Conservation (phyloP, 2,113 vertebrate species). For the Triplophysa tibetana region DNA sequence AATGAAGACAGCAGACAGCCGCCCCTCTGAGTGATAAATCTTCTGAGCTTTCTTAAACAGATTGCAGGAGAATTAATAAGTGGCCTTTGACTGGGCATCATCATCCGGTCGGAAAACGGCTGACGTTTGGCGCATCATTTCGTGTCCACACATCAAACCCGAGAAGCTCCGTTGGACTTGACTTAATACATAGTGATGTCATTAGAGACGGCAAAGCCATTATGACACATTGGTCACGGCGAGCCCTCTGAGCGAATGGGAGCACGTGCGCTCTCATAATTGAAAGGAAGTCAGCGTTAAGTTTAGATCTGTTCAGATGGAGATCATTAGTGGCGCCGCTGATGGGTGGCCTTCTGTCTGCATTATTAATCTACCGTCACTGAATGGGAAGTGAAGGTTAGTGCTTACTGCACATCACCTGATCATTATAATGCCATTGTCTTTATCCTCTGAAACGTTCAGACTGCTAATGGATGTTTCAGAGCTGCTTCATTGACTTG, state of each 20-base stretch:
- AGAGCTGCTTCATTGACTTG: not conserved
- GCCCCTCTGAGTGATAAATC: not conserved
- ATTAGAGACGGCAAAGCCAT: constrained; percentile 12
- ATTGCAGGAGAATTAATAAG: not conserved
- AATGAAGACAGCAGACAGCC: not conserved
- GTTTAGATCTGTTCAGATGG: constrained; percentile 18
- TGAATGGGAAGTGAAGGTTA: not conserved
- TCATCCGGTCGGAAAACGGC: not conserved
- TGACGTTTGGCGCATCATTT: not conserved
- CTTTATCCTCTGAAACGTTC: not conserved
- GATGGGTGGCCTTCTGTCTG: constrained; percentile 29
- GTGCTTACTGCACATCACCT: not conserved
- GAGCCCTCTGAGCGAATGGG: not conserved
- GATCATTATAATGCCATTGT: constrained; percentile 13
- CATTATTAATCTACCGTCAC: constrained; percentile 40
- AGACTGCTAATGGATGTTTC: not conserved
- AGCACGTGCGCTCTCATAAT: not conserved
- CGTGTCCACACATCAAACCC: not conserved
- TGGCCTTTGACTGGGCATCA: not conserved
- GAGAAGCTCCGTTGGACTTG: not conserved
- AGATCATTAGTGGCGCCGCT: constrained; percentile 22
- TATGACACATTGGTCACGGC: not conserved
- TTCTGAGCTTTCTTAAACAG: not conserved
- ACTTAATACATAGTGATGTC: constrained; percentile 5
- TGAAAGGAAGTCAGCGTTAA: not conserved